Conservation (phyloP, 2,888 invertebrate genomes). For the Nebria salina region DNA sequence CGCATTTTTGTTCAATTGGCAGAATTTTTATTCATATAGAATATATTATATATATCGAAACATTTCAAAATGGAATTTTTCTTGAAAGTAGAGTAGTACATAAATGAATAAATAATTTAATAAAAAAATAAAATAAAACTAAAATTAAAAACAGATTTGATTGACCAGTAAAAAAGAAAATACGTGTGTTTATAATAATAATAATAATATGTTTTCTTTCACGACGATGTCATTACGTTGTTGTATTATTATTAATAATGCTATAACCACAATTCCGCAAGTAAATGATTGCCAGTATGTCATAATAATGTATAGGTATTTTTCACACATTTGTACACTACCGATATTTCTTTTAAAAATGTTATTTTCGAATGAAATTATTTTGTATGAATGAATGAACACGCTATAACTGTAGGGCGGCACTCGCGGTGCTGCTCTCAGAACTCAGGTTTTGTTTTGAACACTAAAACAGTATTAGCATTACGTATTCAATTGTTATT, state of each 20-base stretch:
- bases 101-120: conserved; percentile 25
- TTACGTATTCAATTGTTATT: neutral
- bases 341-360: conserved; percentile 34
- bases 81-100: conserved; percentile 41
- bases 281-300: conserved; percentile 47
- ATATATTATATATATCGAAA: conserved; percentile 46
- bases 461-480: conserved; percentile 2
- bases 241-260: conserved; percentile 17
- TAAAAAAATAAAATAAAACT: conserved; percentile 2
- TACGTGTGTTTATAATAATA: neutral
- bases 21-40: conserved; percentile 55
- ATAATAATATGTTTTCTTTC: conserved; percentile 25
- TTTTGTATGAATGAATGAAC: conserved; percentile 5
- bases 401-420: conserved; percentile 26
- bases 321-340: conserved; percentile 43
- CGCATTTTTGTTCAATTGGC: conserved; percentile 61
- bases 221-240: conserved; percentile 41
- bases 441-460: conserved; percentile 2
- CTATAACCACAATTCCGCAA: conserved; percentile 45
- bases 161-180: neutral
- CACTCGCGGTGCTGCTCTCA: neutral
- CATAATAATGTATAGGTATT: conserved; percentile 34
- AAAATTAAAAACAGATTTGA: conserved; percentile 21
- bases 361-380: conserved; percentile 3
- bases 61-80: conserved; percentile 46